Evolutionary conservation across 2,113 vertebrate genomes (phyloP), one percentile per base, ranked within the genome.

Genomic region (Salminus brasiliensis): DNA sequence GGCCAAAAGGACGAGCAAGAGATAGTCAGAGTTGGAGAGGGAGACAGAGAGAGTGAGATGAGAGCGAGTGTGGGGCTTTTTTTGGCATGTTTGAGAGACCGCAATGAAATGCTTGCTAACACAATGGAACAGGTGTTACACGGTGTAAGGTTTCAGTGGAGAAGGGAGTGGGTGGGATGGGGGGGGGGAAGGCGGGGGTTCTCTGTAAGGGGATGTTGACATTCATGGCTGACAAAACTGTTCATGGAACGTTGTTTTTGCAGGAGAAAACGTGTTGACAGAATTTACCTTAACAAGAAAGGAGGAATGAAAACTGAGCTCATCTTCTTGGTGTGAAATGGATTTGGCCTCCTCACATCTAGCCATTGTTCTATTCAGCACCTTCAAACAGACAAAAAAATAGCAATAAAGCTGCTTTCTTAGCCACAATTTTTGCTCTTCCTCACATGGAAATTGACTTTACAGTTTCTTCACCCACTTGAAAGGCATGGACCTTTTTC

Each of bases 81-180:
- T 60, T 7, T 77, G 84, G 87, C 84, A 63, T 88, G 88, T 86
- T 86, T 88, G 85, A 87, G 85, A 90, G 86, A 83, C 57, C 53
- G 4, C 87, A 85, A 87, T 84, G 88, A 92, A 92, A 92, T 87
- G 86, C 84, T 87, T 88, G 87, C 85, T 85, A 84, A 75, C 87
- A 93, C 92, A 93, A 94, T 93, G 81, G 90, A 92, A 91, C 93
- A 94, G 93, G 93, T 94, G 92, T 94, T 90, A 86, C 87, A 72
- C 3, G 87, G 92, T 92, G 84, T 93, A 87, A 80, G 83, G 90
- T 94, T 94, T 92, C 93, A 86, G 85, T 70, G 21, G 55, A 53
- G 43, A 39, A 23, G 59, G 71, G 62, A 10, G 3, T 30, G 15
- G 21, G 4, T 39, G 30, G 73, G 53, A 16, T 23, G 78, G 82